Conservation (phyloP, 2,888 invertebrate species). For the Nudaria mundana region DNA sequence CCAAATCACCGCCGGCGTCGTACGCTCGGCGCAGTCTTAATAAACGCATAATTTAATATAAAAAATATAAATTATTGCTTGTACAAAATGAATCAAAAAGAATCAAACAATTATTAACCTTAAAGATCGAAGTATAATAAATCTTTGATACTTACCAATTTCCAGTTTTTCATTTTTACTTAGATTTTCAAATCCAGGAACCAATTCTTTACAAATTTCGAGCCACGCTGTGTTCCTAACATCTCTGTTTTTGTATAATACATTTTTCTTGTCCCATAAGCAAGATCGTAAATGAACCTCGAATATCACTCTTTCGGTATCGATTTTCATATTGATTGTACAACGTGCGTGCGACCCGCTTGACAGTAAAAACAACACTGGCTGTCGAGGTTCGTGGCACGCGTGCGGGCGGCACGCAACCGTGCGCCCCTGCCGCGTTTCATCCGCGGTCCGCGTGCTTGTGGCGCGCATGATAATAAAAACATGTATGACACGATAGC, state of each 20-base stretch:
- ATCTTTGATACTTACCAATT: background rate
- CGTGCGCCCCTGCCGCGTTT: too few relatives aligned
- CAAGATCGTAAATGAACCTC: constrained; percentile 2
- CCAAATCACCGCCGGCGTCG: too few relatives aligned
- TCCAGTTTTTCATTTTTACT: constrained; percentile 3
- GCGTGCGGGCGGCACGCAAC: background rate
- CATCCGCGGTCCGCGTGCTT: too few relatives aligned
- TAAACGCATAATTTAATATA: too few relatives aligned
- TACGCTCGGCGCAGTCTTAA: too few relatives aligned
- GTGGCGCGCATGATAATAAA: background rate
- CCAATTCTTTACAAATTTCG: constrained; percentile 4
- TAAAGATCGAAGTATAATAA: too few relatives aligned
- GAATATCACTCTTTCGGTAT: constrained; percentile 1
- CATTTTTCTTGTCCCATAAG: constrained; percentile 1
- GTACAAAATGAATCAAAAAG: too few relatives aligned
- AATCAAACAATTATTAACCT: too few relatives aligned
- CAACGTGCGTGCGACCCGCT: background rate
- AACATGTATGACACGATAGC: background rate
- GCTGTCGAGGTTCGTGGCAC: background rate
- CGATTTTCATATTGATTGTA: constrained; percentile 1
- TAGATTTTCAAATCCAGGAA: constrained; percentile 2
- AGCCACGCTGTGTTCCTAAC: background rate
- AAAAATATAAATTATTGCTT: too few relatives aligned
- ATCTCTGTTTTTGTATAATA: background rate
- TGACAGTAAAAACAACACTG: constrained; percentile 1